Percentiles rank a stretch among this genome's conserved stretches.
These are phyloP conservation scores for Octonoba sinensis DNA, from an alignment of 2,888 invertebrate genomes.

Conservation along the genomic window DNA sequence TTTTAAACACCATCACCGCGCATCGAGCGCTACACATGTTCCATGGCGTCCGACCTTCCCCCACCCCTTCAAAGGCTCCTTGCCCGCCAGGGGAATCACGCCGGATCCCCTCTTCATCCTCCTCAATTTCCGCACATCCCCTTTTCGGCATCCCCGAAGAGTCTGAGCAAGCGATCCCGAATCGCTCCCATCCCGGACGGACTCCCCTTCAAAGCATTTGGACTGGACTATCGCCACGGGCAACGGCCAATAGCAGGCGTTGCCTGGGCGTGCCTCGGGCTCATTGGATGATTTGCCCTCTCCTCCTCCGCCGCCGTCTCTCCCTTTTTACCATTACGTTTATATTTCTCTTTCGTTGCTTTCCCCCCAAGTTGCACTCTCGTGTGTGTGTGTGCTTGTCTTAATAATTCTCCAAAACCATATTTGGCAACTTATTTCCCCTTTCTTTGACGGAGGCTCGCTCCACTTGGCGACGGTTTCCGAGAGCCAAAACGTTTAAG, in stretches of 20 bases:
- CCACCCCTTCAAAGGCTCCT: conserved; percentile 3
- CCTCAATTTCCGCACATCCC: conserved; percentile 25
- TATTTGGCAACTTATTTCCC: conserved; percentile 62
- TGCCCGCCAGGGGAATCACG: too few species aligned
- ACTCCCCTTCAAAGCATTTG: conserved; percentile 30
- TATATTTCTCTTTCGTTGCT: conserved; percentile 48
- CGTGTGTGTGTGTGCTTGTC: conserved; percentile 41
- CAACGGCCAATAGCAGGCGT: conserved; percentile 62
- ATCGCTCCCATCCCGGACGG: conserved; percentile 54
- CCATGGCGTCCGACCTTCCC: neutral
- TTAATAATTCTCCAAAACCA: conserved; percentile 60
- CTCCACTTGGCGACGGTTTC: conserved; percentile 43
- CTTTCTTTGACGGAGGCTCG: conserved; percentile 28
- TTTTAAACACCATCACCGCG: too few species aligned
- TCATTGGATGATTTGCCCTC: conserved; percentile 57
- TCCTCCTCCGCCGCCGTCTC: conserved; percentile 19
- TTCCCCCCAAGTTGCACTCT: conserved; percentile 16
- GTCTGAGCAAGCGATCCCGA: conserved; percentile 22
- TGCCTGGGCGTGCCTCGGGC: conserved; percentile 62
- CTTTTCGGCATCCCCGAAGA: conserved; percentile 2
- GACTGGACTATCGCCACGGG: conserved; percentile 56
- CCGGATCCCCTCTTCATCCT: conserved; percentile 1
- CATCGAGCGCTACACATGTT: too few species aligned
- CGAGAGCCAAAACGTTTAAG: conserved; percentile 47
- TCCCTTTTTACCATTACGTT: conserved; percentile 34